Percentiles rank a stretch among this genome's conserved stretches.
phyloP scores from a whole-genome alignment of 2,113 vertebrate genomes.

The Carassius auratus region DNA sequence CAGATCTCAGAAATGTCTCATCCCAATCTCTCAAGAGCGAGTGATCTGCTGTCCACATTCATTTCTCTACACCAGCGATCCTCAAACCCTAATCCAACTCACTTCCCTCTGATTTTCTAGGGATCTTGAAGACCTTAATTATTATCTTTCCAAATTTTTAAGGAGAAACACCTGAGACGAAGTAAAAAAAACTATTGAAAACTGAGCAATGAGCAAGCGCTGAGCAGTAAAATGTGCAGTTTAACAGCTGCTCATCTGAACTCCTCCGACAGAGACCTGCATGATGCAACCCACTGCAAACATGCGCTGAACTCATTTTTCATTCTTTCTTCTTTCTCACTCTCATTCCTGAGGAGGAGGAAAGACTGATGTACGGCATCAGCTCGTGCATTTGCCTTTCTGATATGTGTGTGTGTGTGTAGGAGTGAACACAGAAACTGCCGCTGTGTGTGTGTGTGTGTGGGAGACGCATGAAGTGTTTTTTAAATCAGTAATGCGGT shows the following conservation, averaged over 20 bases:
- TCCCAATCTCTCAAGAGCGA: not conserved
- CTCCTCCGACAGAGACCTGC: not conserved
- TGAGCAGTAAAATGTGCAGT: not conserved
- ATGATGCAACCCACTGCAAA: constrained; percentile 39
- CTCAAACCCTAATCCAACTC: no score
- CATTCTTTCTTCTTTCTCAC: not conserved
- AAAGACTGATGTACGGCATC: constrained; percentile 9
- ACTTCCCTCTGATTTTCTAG: no score
- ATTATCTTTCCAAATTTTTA: not conserved
- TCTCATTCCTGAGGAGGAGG: constrained; percentile 9
- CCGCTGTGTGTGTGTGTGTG: not conserved
- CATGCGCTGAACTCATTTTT: not conserved
- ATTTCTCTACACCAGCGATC: not conserved
- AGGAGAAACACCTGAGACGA: not conserved
- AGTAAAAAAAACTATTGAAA: not conserved
- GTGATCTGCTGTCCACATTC: not conserved
- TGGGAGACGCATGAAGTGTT: not conserved
- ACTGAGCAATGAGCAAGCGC: not conserved
- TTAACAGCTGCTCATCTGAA: not conserved
- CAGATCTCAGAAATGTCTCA: not conserved
- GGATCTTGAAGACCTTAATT: no score
- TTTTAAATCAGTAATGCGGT: not conserved
- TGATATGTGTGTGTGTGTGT: not conserved
- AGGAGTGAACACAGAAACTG: not conserved
- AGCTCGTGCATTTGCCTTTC: not conserved